A percentile compares a stretch with the other conserved stretches of the same genome.
Conservation (phyloP, 2,888 invertebrate species). For the Smittia sp. region DNA sequence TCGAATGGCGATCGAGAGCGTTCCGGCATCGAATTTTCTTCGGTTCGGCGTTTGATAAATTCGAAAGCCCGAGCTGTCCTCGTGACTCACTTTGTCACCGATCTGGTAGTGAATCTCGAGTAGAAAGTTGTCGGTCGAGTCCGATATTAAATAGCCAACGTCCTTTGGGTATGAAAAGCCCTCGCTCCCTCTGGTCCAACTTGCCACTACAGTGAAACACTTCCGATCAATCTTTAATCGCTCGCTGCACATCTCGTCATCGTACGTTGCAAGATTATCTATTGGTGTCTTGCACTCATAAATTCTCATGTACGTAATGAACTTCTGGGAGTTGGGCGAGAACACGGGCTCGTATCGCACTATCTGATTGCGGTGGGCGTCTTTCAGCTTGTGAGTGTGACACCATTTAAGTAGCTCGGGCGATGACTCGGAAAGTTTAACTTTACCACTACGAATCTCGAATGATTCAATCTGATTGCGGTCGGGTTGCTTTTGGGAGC, state of each 20-base stretch:
- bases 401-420: conserved; percentile 34
- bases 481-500: conserved; percentile 1
- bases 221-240: conserved; percentile 55
- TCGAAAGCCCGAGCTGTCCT: conserved; percentile 65
- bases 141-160: conserved; percentile 66
- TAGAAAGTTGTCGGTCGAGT: conserved; percentile 62
- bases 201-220: conserved; percentile 68
- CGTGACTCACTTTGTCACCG: conserved; percentile 53
- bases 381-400: conserved; percentile 55
- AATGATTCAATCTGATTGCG: background rate
- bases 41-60: conserved; percentile 65
- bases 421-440: background rate
- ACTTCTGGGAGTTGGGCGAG: conserved; percentile 58
- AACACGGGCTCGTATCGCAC: conserved; percentile 63
- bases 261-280: background rate
- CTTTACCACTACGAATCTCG: conserved; percentile 10
- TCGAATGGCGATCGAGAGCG: conserved; percentile 60
- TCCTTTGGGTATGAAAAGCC: conserved; percentile 68
- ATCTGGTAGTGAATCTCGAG: conserved; percentile 67
- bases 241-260: conserved; percentile 52
- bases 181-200: conserved; percentile 68
- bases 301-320: conserved; percentile 67
- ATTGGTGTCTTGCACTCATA: conserved; percentile 63
- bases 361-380: conserved; percentile 59
- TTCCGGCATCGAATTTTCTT: conserved; percentile 66